Percentiles rank a stretch among this genome's conserved stretches.
These are phyloP conservation scores for Eidolon dupreanum DNA, from an alignment of 2,797 vertebrate species.

Conservation along the genomic window DNA sequence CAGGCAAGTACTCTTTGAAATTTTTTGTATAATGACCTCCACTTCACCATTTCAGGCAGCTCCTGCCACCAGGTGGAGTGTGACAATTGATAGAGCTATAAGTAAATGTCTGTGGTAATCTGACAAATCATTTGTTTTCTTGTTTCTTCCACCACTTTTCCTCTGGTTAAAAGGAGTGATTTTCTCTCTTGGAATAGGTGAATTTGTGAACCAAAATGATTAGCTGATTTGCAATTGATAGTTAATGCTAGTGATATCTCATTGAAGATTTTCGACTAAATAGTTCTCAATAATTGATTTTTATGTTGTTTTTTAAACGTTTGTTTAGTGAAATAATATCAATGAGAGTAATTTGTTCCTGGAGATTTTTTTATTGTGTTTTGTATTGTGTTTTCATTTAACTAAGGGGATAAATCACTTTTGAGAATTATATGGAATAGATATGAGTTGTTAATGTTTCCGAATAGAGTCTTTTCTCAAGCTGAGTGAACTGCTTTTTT, in stretches of 20 bases:
- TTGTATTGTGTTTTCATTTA: conserved; percentile 51
- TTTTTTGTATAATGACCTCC: conserved; percentile 26
- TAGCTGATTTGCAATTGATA: conserved; percentile 31
- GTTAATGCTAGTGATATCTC: conserved; percentile 5
- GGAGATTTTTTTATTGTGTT: conserved; percentile 20
- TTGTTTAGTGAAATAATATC: conserved; percentile 48
- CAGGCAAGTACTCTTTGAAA: background rate
- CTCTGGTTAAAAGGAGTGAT: background rate
- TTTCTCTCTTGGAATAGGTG: conserved; percentile 28
- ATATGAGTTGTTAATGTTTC: background rate
- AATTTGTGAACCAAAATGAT: background rate
- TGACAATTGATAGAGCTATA: conserved; percentile 40
- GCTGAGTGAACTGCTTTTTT: background rate
- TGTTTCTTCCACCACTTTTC: background rate
- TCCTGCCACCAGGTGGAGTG: conserved; percentile 79
- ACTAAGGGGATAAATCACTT: conserved; percentile 45
- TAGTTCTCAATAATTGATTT: conserved; percentile 42
- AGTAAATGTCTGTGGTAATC: background rate
- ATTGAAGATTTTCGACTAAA: conserved; percentile 52
- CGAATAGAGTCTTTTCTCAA: conserved; percentile 27
- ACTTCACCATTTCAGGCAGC: conserved; percentile 33
- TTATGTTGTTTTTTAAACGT: conserved; percentile 26
- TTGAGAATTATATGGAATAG: conserved; percentile 26
- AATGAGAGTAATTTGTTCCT: conserved; percentile 35
- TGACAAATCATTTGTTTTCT: background rate